Evolutionary conservation across 2,797 vertebrate genomes (phyloP).

Genomic region (Netta rufina): DNA sequence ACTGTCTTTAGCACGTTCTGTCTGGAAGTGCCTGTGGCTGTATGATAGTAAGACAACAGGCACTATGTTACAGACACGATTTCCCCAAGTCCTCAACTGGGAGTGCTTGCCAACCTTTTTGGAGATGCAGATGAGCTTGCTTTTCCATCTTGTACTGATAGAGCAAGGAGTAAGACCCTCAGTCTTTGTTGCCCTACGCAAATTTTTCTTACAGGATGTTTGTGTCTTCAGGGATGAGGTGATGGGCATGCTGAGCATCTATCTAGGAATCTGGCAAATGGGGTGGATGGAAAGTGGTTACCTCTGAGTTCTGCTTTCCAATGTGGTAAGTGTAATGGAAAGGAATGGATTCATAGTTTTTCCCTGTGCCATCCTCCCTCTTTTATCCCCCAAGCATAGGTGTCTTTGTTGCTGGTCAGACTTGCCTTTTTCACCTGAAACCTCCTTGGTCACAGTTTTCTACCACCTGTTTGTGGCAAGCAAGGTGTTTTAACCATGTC

Average conservation of each 20-base stretch:
- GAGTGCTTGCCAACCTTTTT: neutral
- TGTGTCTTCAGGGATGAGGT: neutral
- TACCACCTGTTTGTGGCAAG: neutral
- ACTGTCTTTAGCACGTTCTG: rapidly evolving
- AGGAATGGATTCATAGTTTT: neutral
- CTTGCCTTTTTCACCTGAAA: neutral
- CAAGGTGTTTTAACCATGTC: neutral
- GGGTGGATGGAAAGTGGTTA: neutral
- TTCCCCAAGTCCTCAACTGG: neutral
- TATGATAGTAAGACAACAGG: neutral
- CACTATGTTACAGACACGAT: rapidly evolving
- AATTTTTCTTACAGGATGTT: neutral
- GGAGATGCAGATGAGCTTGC: neutral
- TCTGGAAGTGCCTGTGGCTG: neutral
- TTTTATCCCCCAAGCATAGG: neutral
- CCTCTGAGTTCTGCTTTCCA: neutral
- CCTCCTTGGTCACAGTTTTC: neutral
- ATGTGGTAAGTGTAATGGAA: neutral
- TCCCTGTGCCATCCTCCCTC: neutral
- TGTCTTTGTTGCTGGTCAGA: neutral
- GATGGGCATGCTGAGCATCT: neutral
- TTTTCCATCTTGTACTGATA: neutral
- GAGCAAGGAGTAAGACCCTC: neutral
- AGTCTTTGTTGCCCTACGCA: neutral
- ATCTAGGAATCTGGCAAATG: neutral